Evolutionary conservation across 2,888 invertebrate genomes (phyloP).

Genomic region (Thyatira batis): DNA sequence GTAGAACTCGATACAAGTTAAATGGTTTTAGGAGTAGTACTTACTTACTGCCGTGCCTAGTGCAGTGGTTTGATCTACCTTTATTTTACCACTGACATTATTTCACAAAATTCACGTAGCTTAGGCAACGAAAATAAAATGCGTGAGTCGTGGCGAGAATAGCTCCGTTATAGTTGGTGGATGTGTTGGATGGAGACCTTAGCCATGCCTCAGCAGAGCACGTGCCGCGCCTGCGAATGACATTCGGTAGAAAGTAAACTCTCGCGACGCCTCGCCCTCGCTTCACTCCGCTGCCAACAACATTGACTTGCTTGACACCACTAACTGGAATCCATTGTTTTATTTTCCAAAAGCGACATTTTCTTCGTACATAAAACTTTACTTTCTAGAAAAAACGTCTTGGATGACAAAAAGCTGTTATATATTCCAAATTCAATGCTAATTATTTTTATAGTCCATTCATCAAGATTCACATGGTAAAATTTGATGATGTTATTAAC

Average conservation of each 20-base stretch:
- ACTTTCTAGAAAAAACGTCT: conserved; percentile 26
- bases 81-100: too few species aligned
- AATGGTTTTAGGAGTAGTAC: too few species aligned
- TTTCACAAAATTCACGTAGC: too few species aligned
- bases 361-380: conserved; percentile 16
- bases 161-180: conserved; percentile 57
- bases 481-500: conserved; percentile 30
- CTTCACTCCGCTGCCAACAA: conserved; percentile 16
- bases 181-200: conserved; percentile 37
- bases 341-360: conserved; percentile 37
- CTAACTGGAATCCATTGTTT: conserved; percentile 44
- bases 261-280: conserved; percentile 42
- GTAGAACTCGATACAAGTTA: too few species aligned
- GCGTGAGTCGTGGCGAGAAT: conserved; percentile 39
- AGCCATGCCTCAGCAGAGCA: conserved; percentile 35
- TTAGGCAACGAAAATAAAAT: neutral
- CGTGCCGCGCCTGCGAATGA: conserved; percentile 71
- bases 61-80: too few species aligned
- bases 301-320: conserved; percentile 31
- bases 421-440: conserved; percentile 15
- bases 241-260: conserved; percentile 71
- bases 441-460: conserved; percentile 8
- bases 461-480: conserved; percentile 23
- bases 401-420: conserved; percentile 1
- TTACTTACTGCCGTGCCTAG: too few species aligned